Evolutionary conservation across 1,140 invertebrate genomes (phyloP).

Genomic region (Saxidomus purpurata): DNA sequence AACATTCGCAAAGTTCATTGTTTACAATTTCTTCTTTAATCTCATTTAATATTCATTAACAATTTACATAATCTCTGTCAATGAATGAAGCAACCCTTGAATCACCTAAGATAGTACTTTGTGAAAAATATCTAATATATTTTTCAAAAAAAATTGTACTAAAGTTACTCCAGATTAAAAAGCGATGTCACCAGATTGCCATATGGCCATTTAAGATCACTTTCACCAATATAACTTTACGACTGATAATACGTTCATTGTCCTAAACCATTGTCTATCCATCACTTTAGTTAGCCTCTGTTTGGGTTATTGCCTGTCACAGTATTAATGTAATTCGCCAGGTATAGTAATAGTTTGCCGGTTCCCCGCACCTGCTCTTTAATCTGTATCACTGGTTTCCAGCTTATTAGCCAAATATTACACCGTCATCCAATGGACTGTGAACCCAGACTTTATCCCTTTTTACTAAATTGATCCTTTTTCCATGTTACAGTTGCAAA

Average conservation of each 20-base stretch:
- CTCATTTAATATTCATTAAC: too few relatives aligned
- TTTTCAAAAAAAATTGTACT: background rate
- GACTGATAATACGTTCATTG: constrained; percentile 54
- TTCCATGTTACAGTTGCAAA: background rate
- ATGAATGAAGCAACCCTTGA: too few relatives aligned
- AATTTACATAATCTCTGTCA: too few relatives aligned
- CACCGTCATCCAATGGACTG: background rate
- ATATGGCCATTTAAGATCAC: constrained; percentile 40
- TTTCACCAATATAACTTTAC: background rate
- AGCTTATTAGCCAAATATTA: background rate
- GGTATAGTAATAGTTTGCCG: constrained; percentile 34
- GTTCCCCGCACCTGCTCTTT: constrained; percentile 50
- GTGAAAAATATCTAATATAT: too few relatives aligned
- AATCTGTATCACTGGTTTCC: constrained; percentile 30
- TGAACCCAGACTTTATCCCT: background rate
- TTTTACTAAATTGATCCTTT: background rate
- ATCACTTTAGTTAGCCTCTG: constrained; percentile 32
- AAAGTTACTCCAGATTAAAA: background rate
- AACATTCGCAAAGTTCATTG: too few relatives aligned
- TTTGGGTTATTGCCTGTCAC: constrained; percentile 50
- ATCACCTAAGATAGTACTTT: too few relatives aligned
- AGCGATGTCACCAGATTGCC: background rate
- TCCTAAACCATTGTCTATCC: constrained; percentile 53
- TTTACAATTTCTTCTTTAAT: too few relatives aligned
- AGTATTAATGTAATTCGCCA: constrained; percentile 53